Conservation (phyloP, 2,888 invertebrate species). For the Sepioteuthis lessoniana region DNA sequence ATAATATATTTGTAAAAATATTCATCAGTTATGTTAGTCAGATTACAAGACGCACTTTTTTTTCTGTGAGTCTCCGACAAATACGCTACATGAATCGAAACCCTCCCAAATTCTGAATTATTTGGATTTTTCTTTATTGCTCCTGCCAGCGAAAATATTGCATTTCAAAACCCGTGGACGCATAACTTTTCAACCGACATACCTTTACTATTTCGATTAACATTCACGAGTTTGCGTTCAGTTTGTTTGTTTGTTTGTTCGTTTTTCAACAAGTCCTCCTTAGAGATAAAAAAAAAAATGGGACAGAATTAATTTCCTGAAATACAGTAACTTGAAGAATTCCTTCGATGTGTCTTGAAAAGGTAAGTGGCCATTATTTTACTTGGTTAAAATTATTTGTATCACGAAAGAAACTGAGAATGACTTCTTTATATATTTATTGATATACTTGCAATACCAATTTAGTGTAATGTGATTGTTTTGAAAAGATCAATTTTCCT, state of each 20-base stretch:
- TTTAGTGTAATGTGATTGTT: too few relatives aligned
- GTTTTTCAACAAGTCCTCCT: neutral
- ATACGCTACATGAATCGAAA: neutral
- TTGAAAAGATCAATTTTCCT: too few relatives aligned
- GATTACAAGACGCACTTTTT: too few relatives aligned
- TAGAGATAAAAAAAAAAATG: neutral
- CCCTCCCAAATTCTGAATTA: neutral
- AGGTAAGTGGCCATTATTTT: neutral
- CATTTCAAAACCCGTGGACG: neutral
- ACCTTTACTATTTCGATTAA: neutral
- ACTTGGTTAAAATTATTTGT: too few relatives aligned
- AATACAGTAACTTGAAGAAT: neutral
- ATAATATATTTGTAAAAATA: too few relatives aligned
- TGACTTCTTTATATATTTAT: too few relatives aligned
- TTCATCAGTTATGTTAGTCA: too few relatives aligned
- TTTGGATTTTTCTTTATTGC: too few relatives aligned
- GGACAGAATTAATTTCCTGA: neutral
- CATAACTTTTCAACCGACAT: neutral
- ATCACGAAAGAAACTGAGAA: too few relatives aligned
- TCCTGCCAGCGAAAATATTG: neutral
- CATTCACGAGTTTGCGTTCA: neutral
- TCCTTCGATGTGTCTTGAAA: neutral
- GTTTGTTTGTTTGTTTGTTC: neutral
- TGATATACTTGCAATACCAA: too few relatives aligned
- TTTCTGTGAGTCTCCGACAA: neutral